Base-by-base conservation (phyloP, 2,888 invertebrate species). In the Zaprionus obscuricornis region DNA sequence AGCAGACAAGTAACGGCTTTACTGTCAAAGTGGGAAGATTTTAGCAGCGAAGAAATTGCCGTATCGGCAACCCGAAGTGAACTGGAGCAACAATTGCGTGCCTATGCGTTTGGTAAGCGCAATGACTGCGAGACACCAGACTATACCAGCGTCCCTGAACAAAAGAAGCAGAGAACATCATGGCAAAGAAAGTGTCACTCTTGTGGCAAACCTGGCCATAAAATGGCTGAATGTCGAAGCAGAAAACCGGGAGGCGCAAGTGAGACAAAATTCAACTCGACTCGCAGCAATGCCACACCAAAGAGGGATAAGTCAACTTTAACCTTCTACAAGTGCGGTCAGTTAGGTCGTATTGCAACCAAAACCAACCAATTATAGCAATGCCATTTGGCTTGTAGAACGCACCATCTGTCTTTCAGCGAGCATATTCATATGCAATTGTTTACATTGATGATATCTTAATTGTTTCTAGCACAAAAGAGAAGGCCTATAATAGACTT, bases 371-470 rank as follows among this genome's bases (percentile, higher is more conserved):
- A n/a, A n/a, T 37, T 20, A 1, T 40, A 14, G 26, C 40, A 1
- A 37, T 29, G 47, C 37, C 37, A 0, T 49, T 46, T 46, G 46
- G 46, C 16, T 34, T 34, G 1, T 24, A 34, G 24, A 52, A 36
- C 6, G 20, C 43, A 10, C 26, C 36, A 6, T 54, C 46, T n/a
- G 33, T 46, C 1, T 39, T 46, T 17, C 46, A 54, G 29, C 33
- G 33, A 33, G 40, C 40, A 2, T 33, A 37, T 36, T 47, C 39
- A 8, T 34, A 34, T 47, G 27, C 18, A 3, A 37, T 47, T 26
- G 46, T 34, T 8, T 46, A 47, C n/a, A 47, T 55, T 20, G 47
- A 47, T 7, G 39, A 54, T 31, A 46, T 54, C 13, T 10, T 46
- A 17, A 39, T 46, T 39, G 45, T 33, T 1, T 11, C 46, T 24